Conservation (phyloP, 2,113 vertebrate species). For the Micronycteris hirsuta region DNA sequence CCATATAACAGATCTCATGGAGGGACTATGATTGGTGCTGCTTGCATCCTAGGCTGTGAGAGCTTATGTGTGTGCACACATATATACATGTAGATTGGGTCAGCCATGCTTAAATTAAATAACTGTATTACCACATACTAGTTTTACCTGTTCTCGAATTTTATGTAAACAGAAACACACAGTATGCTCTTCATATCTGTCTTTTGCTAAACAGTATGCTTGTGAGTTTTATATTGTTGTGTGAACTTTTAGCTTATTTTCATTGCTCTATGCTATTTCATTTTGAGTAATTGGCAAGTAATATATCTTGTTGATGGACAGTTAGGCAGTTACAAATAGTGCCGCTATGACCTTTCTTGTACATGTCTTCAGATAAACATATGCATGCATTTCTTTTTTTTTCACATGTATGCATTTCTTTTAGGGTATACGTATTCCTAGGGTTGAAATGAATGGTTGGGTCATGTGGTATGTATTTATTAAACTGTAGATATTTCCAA, state of each 20-base stretch:
- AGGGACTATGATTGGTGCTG: neutral
- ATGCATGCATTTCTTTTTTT: neutral
- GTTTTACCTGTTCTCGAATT: neutral
- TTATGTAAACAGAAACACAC: neutral
- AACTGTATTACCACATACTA: neutral
- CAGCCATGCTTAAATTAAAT: neutral
- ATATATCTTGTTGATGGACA: neutral
- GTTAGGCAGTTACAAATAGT: neutral
- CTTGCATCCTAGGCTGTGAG: neutral
- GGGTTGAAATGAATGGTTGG: neutral
- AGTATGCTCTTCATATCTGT: neutral
- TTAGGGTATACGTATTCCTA: neutral
- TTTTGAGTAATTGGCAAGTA: neutral
- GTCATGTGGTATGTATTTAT: neutral
- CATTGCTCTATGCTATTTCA: neutral
- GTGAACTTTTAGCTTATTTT: neutral
- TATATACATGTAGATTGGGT: neutral
- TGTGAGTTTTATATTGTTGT: neutral
- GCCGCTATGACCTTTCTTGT: neutral
- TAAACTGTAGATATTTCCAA: neutral
- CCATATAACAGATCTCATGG: neutral
- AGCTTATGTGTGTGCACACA: neutral
- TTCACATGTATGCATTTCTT: neutral
- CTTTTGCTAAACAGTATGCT: neutral
- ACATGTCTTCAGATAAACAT: neutral